Base-by-base conservation (phyloP, 2,113 vertebrate genomes). In the Tetrax tetrax region DNA sequence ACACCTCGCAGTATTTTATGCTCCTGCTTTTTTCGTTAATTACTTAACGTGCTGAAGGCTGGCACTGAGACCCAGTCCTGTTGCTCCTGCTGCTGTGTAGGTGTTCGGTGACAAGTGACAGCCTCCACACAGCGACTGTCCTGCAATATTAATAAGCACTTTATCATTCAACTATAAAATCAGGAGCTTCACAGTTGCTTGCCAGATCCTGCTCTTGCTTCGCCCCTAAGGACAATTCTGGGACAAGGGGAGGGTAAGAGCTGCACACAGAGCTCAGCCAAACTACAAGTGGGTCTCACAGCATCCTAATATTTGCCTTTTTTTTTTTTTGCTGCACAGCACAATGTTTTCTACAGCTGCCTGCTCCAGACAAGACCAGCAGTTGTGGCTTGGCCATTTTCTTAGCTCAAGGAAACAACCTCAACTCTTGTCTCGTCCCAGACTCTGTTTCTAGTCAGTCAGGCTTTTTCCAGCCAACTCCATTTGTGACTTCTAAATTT, bases 271-370 rank as follows among this genome's bases (percentile, higher is more conserved):
- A 81, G 51, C 48, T 91, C 87, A 86, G 81, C 31, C 69, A 59
- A 87, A 57, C 81, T 87, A 22, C 54, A n/a, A 74, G 20, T 5
- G 43, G 75, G 47, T 93, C 87, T 81, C 27, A 41, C 9, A 50
- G 84, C 74, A 89, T 87, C 92, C 56, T 89, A 61, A 37, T 87
- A 89, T 66, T 47, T 89, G 90, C 64, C n/a, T n/a, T n/a, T n/a
- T n/a, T n/a, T n/a, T n/a, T 77, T 69, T 96, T 96, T 82, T 78
- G 84, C 71, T 75, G 74, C 84, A 54, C 56, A 83, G 93, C 59
- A 84, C 59, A 93, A 89, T 91, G 60, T 83, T 97, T 96, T 86
- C 83, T 93, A 57, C 96, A 95, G 93, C 95, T 94, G 95, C 80
- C 89, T 77, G 64, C 64, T 91, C 81, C 84, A 81, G 80, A 87